Percentiles rank a stretch among this genome's conserved stretches.
Conservation (phyloP, 2,797 vertebrate species). For the Clarias platycephalus region DNA sequence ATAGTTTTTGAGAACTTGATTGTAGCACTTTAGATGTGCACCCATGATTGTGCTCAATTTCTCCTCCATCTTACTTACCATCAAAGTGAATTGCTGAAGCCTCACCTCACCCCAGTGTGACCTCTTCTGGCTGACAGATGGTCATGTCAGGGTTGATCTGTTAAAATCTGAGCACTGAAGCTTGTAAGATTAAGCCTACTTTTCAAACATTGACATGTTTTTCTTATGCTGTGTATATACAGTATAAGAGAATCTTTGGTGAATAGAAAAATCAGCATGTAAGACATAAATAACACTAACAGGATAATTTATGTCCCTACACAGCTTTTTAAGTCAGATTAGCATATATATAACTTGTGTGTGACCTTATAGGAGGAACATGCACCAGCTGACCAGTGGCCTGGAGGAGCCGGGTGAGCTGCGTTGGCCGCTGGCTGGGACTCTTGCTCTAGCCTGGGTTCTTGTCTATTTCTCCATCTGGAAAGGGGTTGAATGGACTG, state of each 20-base stretch:
- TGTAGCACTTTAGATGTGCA: not conserved
- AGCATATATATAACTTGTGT: not conserved
- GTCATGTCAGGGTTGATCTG: not conserved
- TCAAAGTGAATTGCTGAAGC: not conserved
- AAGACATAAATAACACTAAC: constrained; percentile 6
- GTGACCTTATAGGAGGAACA: constrained; percentile 78
- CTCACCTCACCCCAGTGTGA: not conserved
- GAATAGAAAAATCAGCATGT: not conserved
- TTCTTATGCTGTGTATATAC: not conserved
- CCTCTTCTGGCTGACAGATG: not conserved
- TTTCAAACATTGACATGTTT: not conserved
- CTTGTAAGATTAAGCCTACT: not conserved
- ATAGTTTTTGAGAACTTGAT: not conserved
- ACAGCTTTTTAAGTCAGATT: not conserved
- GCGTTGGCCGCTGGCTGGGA: constrained; percentile 87
- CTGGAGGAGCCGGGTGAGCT: constrained; percentile 83
- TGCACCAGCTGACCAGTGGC: constrained; percentile 84
- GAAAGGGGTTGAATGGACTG: constrained; percentile 94
- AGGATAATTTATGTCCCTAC: not conserved
- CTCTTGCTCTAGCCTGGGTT: constrained; percentile 84
- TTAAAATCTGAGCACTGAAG: not conserved
- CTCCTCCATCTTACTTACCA: not conserved
- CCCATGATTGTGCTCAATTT: not conserved
- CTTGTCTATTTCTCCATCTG: constrained; percentile 95
- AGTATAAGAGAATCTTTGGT: not conserved